Evolutionary conservation across 2,113 vertebrate species (phyloP).

Genomic region (Meles meles): DNA sequence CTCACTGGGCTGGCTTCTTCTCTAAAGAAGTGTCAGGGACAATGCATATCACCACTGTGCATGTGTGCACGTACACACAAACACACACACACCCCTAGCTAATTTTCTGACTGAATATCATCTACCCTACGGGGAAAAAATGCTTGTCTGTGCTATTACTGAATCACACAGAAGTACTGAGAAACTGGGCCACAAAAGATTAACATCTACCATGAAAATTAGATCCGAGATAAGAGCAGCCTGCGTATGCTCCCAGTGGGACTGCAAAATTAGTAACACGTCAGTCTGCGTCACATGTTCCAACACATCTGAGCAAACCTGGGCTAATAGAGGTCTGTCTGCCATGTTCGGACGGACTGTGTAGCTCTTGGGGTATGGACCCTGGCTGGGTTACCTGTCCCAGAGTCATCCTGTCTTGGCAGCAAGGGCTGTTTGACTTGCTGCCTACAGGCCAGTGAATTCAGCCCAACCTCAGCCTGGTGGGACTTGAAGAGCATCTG

Average conservation of each 20-base stretch:
- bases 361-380: background rate
- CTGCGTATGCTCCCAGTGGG: conserved; percentile 78
- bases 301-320: background rate
- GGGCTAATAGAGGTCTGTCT: background rate
- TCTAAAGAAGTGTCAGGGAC: conserved; percentile 80
- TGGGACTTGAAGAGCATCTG: background rate
- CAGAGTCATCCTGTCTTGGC: background rate
- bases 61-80: background rate
- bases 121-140: conserved; percentile 76
- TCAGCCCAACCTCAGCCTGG: background rate
- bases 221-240: conserved; percentile 76
- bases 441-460: background rate
- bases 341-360: background rate
- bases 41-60: conserved; percentile 65
- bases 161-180: conserved; percentile 87
- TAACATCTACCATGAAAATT: conserved; percentile 82
- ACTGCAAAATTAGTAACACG: conserved; percentile 28
- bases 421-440: background rate
- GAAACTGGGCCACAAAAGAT: conserved; percentile 80
- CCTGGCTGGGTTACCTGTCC: background rate
- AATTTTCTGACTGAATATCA: conserved; percentile 71
- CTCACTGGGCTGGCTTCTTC: conserved; percentile 79
- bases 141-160: conserved; percentile 75
- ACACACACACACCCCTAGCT: background rate
- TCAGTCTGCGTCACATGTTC: background rate